A percentile compares a stretch with the other conserved stretches of the same genome.
These are phyloP conservation scores for Trichogramma pretiosum DNA, from an alignment of 1,140 invertebrate species.

Conservation along the genomic window DNA sequence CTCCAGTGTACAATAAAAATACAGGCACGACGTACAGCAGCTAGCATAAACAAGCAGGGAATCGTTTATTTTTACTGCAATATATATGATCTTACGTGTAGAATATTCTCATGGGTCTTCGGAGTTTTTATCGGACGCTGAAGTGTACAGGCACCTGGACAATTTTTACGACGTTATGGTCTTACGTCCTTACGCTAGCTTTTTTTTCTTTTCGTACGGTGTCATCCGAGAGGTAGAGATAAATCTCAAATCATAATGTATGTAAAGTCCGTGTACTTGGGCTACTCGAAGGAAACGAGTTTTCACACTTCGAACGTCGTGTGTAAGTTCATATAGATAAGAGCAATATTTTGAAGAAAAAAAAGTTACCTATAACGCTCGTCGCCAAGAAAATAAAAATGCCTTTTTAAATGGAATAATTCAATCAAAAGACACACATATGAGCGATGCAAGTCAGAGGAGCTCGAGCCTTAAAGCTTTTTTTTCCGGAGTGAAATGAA, in stretches of 20 bases:
- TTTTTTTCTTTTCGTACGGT: not conserved
- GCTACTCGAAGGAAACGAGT: too few species aligned
- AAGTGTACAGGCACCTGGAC: conserved; percentile 12
- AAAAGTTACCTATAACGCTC: conserved; percentile 1
- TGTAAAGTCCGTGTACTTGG: too few species aligned
- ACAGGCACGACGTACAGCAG: too few species aligned
- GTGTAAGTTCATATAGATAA: not conserved
- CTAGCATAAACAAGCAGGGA: too few species aligned
- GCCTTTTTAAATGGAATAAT: conserved; percentile 26
- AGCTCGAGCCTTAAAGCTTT: too few species aligned
- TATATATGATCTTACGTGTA: too few species aligned
- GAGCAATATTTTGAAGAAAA: too few species aligned
- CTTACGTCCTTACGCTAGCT: not conserved
- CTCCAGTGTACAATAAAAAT: too few species aligned
- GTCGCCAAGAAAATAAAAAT: conserved; percentile 23
- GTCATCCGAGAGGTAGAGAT: conserved; percentile 4
- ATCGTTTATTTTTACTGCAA: too few species aligned
- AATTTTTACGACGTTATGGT: conserved; percentile 18
- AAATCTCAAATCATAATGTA: conserved; percentile 18
- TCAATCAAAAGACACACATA: conserved; percentile 29
- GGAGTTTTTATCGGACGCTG: conserved; percentile 6
- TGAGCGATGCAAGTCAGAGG: too few species aligned
- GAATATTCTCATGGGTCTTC: not conserved
- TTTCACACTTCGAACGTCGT: not conserved
- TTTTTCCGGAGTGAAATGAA: too few species aligned